Evolutionary conservation across 2,888 invertebrate genomes (phyloP), one percentile per base, ranked within the genome.

Genomic region (Pomacea canaliculata): DNA sequence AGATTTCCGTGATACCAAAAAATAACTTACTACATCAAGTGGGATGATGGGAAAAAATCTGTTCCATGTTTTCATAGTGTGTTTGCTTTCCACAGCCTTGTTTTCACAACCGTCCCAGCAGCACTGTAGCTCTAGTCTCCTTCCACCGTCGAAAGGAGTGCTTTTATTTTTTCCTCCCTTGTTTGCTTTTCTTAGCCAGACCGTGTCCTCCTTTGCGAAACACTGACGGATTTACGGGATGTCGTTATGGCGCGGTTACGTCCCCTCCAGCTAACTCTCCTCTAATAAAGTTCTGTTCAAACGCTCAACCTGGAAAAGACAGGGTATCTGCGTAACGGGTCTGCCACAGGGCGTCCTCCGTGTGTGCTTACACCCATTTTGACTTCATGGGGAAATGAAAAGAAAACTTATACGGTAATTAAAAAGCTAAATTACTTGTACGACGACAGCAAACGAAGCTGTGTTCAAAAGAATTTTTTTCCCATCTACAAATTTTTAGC

Each of bases 201-300:
- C 63, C 63, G 27, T 63, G 63, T 63, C 63, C 63, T 23, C n/a
- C n/a, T 27, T 63, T 27, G n/a, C 63, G 63, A n/a, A 63, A 27
- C 23, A 27, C n/a, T 68, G 68, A 68, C 68, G 68, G 68, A 68
- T 68, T 68, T 68, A 68, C 48, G 68, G 68, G 27, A 27, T 9
- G 23, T 19, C 23, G 68, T 46, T 27, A 68, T 68, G 68, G 37
- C 68, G 10, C 48, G 68, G 68, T 68, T 68, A 68, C 68, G 68
- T 46, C 68, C 68, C 68, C 37, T 68, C 10, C 37, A 46, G 37
- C 68, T 68, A 27, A 19, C 48, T 68, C 68, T 68, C 37, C 48
- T 19, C 23, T 68, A 68, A 68, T 68, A 68, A 68, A 68, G 68
- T 10, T 68, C 68, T 68, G 68, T 68, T 68, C 37, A 68, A 68